Base-by-base conservation (phyloP, 2,113 vertebrate genomes). In the Mionectes macconnelli region DNA sequence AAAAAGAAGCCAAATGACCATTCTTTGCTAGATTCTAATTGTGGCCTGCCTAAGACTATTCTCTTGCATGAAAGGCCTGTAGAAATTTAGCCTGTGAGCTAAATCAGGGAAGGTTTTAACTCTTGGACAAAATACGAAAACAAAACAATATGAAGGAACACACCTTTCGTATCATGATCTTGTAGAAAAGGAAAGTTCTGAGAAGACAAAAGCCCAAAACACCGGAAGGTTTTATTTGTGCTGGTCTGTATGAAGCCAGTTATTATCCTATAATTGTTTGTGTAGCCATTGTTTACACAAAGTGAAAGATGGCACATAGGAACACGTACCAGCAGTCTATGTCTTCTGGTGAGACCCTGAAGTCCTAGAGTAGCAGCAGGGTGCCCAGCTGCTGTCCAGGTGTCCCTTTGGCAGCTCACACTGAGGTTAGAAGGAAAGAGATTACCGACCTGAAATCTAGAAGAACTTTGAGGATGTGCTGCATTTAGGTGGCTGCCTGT, bases 181-280 rank as follows among this genome's bases (percentile, higher is more conserved):
- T 91, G 39, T 73, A 94, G 86, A 78, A 89, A 68, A 76, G 31
- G 74, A 72, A 94, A 93, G 62, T 76, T 64, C 70, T 64, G 47
- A 73, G 73, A 87, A 85, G 94, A 94, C 52, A 82, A 82, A 95
- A 95, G 57, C 37, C 63, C 55, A 10, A 52, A 93, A 77, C 83
- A 94, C 75, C 16, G 62, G 94, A 96, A 94, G 81, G 84, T 87
- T 95, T 95, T 97, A 93, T 96, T 96, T 95, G 77, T 95, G 15
- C 70, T 87, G 53, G 27, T 89, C 66, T 84, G 60, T 87, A 91
- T 87, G 85, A 89, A 92, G 80, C 25, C 87, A 75, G 53, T 94
- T 89, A 87, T 89, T 96, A 94, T 73, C 94, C 66, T 64, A 76
- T 57, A 82, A 42, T 69, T 95, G 93, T 96, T 95, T 94, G 62